Evolutionary conservation across 2,113 vertebrate genomes (phyloP), one percentile per base, ranked within the genome.

Genomic region (Emydura subglobosa): DNA sequence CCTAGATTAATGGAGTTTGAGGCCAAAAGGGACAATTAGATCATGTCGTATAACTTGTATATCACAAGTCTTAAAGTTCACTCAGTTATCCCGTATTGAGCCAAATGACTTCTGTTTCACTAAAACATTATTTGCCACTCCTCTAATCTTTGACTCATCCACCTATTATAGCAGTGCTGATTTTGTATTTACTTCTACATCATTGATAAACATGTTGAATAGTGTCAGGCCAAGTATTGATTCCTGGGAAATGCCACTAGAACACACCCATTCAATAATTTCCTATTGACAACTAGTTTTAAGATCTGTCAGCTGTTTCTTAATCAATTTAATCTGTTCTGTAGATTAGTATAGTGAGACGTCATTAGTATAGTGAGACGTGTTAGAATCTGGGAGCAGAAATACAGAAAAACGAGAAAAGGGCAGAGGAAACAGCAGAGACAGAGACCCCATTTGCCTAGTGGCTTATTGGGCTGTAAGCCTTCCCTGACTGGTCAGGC

Each of bases 241-340:
- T 11, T 42, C 57, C 7, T 0, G 24, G 25, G 55, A 79, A 61
- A 8, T 3, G 8, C 27, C 10, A 0, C 44, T 39, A 72, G 65
- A 72, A 44, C 11, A 78, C 3, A 42, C 42, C 74, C 74, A 42
- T 76, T 57, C 10, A 17, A 10, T 39, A 27, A 27, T 82, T 79
- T 39, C 84, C 5, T 29, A 1, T 11, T 1, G 0, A 0, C 42
- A 47, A 0, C 11, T 10, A 2, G 10, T 31, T 0, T n/a, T 50
- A 19, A 4, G 19, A 42, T 53, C 47, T 9, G 29, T 27, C 82
- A 2, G 24, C 74, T 2, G 12, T 13, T 34, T 79, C 81, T 79
- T 44, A 10, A 29, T 31, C 24, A 39, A 10, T 44, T 0, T 29
- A 27, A 27, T 22, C 42, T 4, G 1, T 53, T 19, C 29, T 54